Evolutionary conservation across 2,888 invertebrate genomes (phyloP), one percentile per base, ranked within the genome.

Genomic region (Phragmatobia fuliginosa): DNA sequence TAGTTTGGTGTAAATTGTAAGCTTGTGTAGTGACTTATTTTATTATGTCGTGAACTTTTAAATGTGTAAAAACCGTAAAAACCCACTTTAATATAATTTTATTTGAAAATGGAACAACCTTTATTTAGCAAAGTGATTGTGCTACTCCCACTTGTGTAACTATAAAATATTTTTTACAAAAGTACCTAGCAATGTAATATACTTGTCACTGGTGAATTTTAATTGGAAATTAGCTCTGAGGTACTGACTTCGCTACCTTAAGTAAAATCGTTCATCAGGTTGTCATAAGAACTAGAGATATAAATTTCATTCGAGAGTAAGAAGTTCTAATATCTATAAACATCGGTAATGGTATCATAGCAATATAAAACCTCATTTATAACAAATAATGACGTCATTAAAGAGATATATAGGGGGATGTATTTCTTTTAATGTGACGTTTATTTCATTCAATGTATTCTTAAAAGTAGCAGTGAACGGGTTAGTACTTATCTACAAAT

Each of bases 1-100:
- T 60, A 73, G 75, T 79, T 70, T 75, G 82, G 81, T 66, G 59
- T 74, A 78, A 82, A 76, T 62, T 60, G 72, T 71, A 65, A 68
- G 70, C 73, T 73, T 70, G 72, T 65, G 21, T 58, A 28, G 14
- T 11, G 28, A 60, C 21, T 16, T 16, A 36, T 38, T 28, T 60
- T 52, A 72, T 77, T 73, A 74, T 71, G 28, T 25, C 25, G 38
- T 41, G 18, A 41, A 10, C 4, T 18, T 38, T 0, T 25, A 18
- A 18, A 25, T 62, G 36, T 62, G 3, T 18, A 4, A 62, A 18
- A 38, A n/a, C n/a, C 16, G 18, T 62, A 16, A 1, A 6, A 6
- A 16, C 28, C 28, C 16, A 16, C 6, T 56, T 16, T 56, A 56
- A 28, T 28, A 28, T 6, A 14, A 28, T 56, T 25, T 14, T 56